Base-by-base conservation (phyloP, 1,140 invertebrate species). In the Neodiprion virginianus region DNA sequence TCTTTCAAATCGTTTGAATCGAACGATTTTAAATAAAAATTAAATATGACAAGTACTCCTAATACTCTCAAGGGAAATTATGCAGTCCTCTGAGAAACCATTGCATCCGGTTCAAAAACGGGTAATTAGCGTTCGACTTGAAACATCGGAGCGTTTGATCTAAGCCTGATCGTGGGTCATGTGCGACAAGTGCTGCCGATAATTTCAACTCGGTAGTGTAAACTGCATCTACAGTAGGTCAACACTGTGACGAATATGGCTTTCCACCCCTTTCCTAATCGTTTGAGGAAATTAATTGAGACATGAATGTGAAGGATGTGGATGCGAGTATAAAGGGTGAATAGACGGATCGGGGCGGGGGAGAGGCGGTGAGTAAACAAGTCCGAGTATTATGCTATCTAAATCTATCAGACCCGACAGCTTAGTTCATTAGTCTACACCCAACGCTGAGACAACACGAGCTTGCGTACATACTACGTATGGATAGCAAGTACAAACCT, bases 361-460 rank as follows among this genome's bases (percentile, higher is more conserved):
- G 4, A n/a, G 7, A 17, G n/a, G 53, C 11, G n/a, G 53, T 61
- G 53, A 14, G 53, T 61, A 61, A 61, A 61, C 53, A 61, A 17
- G 53, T 61, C 53, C 53, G n/a, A 12, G 8, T 61, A 61, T 61
- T 61, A 61, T 61, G 53, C n/a, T 61, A 61, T 61, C 53, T 8
- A 61, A 61, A 61, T 61, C 53, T 61, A 61, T 61, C 53, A 61
- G 53, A 7, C 53, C 28, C n/a, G 53, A 61, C 53, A 61, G 53
- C 53, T 61, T 17, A 17, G 11, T 61, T 17, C n/a, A 61, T 61
- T 61, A 61, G 11, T 17, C n/a, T 17, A 61, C 53, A 17, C 53
- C 53, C 53, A 61, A 17, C 8, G 53, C 53, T 17, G 8, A 61
- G 53, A 12, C 53, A 61, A 40, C 28, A 40, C 28, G 28, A 5